A percentile compares a stretch with the other conserved stretches of the same genome.
phyloP scores from a whole-genome alignment of 1,140 invertebrate genomes.

The Medauroidea extradentata region DNA sequence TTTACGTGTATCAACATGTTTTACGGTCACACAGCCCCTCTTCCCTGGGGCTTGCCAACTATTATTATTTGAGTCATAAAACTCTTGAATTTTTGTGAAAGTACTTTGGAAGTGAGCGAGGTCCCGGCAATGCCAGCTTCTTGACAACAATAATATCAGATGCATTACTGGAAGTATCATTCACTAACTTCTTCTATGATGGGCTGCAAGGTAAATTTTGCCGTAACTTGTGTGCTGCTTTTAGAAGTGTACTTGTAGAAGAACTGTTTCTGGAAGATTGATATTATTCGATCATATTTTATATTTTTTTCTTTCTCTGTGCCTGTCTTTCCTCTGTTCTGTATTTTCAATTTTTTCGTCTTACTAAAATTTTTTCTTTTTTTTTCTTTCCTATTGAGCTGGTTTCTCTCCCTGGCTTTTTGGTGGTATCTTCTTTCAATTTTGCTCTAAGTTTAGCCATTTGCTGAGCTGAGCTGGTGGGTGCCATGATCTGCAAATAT shows the following conservation, averaged over 20 bases:
- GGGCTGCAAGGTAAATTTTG: background rate
- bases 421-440: background rate
- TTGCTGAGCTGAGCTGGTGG: background rate
- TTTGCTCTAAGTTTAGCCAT: slow-evolving; percentile 2
- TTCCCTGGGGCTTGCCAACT: slow-evolving; percentile 3
- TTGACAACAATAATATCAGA: background rate
- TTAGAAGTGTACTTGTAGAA: background rate
- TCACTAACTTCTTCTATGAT: background rate
- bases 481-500: background rate
- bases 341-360: background rate
- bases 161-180: background rate
- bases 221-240: background rate
- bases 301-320: background rate
- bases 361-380: background rate
- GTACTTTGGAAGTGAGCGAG: background rate
- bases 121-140: background rate
- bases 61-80: background rate
- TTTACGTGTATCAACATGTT: background rate
- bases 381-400: background rate
- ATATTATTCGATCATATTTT: background rate
- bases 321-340: background rate
- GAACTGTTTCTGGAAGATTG: background rate
- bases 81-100: background rate
- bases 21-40: slow-evolving; percentile 1
- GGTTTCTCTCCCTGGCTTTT: background rate